Conservation (phyloP, 2,888 invertebrate species). For the Caenorhabditis auriculariae region DNA sequence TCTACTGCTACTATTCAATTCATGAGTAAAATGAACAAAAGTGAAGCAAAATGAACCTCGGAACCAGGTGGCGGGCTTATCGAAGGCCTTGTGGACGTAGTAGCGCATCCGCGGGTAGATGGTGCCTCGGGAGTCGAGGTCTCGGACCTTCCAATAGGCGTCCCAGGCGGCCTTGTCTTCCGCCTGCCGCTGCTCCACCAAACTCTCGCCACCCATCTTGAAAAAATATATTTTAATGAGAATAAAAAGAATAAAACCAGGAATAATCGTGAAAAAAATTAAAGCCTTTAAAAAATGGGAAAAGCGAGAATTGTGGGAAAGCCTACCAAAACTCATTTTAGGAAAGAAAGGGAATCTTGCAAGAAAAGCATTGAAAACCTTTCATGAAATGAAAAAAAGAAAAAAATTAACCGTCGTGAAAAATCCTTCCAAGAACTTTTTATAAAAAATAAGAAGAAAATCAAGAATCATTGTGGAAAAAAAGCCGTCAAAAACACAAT, state of each 20-base stretch:
- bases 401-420: neutral
- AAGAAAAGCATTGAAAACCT: neutral
- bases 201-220: constrained; percentile 37
- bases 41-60: constrained; percentile 45
- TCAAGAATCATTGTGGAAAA: neutral
- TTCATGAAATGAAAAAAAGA: neutral
- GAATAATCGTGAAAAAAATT: neutral
- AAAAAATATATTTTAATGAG: neutral
- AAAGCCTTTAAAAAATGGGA: neutral
- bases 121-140: constrained; percentile 54
- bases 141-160: constrained; percentile 57
- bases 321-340: no score
- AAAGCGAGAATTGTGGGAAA: neutral
- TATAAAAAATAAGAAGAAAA: neutral
- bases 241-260: neutral
- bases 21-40: no score
- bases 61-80: constrained; percentile 59
- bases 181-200: constrained; percentile 43
- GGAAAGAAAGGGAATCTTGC: neutral
- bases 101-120: constrained; percentile 47
- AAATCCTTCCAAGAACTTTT: neutral
- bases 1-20: no score
- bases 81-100: constrained; percentile 50
- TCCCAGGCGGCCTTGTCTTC: constrained; percentile 58
- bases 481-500: neutral